Conservation (phyloP, 2,113 vertebrate species). For the Vanacampus margaritifer region DNA sequence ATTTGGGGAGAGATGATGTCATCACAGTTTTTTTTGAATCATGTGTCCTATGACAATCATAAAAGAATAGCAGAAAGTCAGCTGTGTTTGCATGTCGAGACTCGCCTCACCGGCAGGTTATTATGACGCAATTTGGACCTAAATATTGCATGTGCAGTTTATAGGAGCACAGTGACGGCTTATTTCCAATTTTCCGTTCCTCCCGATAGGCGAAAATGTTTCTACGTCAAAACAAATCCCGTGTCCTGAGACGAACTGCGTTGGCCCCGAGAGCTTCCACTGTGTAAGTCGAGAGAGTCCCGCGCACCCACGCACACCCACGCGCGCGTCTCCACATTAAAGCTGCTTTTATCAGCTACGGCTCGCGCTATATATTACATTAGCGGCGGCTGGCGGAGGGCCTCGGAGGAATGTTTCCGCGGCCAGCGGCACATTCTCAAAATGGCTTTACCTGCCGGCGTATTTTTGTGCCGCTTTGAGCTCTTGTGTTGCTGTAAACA, state of each 20-base stretch:
- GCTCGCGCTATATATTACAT: constrained; percentile 67
- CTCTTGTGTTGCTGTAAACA: constrained; percentile 35
- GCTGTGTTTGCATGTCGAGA: background rate
- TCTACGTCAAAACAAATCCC: background rate
- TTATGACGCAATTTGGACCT: background rate
- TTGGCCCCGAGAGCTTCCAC: background rate
- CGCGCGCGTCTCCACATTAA: constrained; percentile 22
- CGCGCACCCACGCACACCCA: background rate
- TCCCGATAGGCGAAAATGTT: background rate
- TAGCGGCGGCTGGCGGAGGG: constrained; percentile 71
- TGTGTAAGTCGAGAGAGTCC: background rate
- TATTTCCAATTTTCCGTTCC: background rate
- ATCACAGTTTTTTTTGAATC: no score
- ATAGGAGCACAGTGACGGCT: background rate
- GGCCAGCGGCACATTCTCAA: constrained; percentile 68
- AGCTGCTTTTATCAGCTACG: constrained; percentile 47
- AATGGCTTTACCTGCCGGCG: constrained; percentile 67
- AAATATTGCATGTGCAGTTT: background rate
- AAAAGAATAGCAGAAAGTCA: background rate
- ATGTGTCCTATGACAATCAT: background rate
- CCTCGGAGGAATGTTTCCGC: constrained; percentile 70
- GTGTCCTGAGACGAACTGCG: background rate
- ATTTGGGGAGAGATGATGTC: no score
- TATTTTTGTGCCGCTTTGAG: constrained; percentile 72
- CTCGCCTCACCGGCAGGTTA: background rate